Evolutionary conservation across 2,888 invertebrate genomes (phyloP).

Genomic region (Trilocha varians): DNA sequence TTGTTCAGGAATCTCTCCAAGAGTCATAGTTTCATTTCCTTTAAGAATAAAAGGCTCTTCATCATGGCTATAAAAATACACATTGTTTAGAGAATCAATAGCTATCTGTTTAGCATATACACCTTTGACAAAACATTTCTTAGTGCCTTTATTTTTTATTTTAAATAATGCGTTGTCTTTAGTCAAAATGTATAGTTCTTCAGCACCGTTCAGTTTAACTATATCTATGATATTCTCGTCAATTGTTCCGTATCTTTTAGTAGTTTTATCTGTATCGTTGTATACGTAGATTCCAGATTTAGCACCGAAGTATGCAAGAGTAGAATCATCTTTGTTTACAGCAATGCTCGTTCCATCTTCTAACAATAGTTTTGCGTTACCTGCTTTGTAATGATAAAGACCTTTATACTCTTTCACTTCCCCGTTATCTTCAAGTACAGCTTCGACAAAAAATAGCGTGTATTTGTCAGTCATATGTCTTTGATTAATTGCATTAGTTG

Average conservation of each 20-base stretch:
- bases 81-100: constrained; percentile 37
- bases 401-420: constrained; percentile 26
- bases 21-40: constrained; percentile 25
- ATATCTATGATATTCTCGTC: constrained; percentile 35
- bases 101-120: constrained; percentile 42
- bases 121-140: constrained; percentile 27
- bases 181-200: constrained; percentile 38
- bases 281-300: constrained; percentile 36
- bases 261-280: constrained; percentile 27
- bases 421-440: constrained; percentile 22
- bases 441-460: too few species aligned
- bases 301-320: constrained; percentile 33
- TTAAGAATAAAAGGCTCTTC: constrained; percentile 30
- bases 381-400: constrained; percentile 23
- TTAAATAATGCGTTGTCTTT: constrained; percentile 37
- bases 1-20: constrained; percentile 38
- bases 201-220: constrained; percentile 31
- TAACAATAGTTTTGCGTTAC: constrained; percentile 24
- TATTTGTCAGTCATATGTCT: too few species aligned
- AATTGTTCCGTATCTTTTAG: constrained; percentile 38
- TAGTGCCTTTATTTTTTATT: constrained; percentile 38
- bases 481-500: too few species aligned
- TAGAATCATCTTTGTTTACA: constrained; percentile 25
- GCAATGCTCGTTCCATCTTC: constrained; percentile 31
- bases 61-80: constrained; percentile 36